Percentiles rank a stretch among this genome's conserved stretches.
phyloP scores from a whole-genome alignment of 1,140 invertebrate genomes.

The Aphis gossypii region DNA sequence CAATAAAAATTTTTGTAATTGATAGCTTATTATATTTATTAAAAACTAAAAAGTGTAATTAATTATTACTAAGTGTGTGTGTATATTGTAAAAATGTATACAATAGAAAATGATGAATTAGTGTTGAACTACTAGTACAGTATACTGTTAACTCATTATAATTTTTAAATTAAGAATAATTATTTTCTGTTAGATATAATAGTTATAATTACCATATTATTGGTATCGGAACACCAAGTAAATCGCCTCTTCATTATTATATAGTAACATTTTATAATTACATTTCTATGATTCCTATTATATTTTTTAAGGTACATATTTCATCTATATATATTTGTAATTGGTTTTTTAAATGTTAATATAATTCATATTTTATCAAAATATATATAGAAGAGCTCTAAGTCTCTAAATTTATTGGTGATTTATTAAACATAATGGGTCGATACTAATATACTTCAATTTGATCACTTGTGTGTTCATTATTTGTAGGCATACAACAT shows the following conservation, averaged over 20 bases:
- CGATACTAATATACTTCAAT: background rate
- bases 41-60: background rate
- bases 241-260: background rate
- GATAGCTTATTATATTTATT: background rate
- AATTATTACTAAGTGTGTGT: background rate
- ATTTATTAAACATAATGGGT: background rate
- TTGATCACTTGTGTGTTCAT: background rate
- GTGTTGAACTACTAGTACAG: background rate
- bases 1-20: background rate
- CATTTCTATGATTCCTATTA: constrained; percentile 17
- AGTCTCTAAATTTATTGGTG: background rate
- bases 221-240: background rate
- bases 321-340: background rate
- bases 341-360: background rate
- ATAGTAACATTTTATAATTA: background rate
- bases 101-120: background rate
- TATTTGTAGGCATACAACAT: background rate
- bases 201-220: background rate
- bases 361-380: background rate
- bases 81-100: background rate
- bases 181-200: background rate
- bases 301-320: background rate
- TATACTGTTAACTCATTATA: background rate
- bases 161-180: background rate
- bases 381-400: background rate